A percentile compares a stretch with the other conserved stretches of the same genome.
Evolutionary conservation across 2,797 vertebrate genomes (phyloP).

Genomic region (Bothrops alternatus): DNA sequence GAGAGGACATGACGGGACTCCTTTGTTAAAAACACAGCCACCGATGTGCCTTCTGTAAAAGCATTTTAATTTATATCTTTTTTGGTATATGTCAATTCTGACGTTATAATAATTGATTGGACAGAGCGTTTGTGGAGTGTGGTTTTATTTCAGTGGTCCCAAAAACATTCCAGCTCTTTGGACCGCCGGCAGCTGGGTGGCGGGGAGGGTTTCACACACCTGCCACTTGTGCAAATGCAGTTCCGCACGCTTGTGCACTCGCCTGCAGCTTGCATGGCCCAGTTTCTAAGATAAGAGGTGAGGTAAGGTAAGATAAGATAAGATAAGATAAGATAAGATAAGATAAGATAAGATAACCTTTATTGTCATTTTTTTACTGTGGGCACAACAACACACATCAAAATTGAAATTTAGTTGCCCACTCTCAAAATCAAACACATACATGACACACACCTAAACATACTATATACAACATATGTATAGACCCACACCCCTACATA

Average conservation of each 20-base stretch:
- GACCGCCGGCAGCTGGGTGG: neutral
- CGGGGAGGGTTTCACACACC: neutral
- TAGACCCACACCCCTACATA: no score
- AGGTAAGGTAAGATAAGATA: no score
- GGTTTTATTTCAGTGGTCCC: slow-evolving; percentile 34
- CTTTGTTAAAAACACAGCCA: slow-evolving; percentile 13
- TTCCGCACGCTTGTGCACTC: neutral
- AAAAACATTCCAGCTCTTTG: neutral
- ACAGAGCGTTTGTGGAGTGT: neutral
- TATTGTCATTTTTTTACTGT: no score
- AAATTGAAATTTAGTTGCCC: no score
- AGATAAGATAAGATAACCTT: no score
- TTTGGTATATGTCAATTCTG: slow-evolving; percentile 61
- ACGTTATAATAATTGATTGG: slow-evolving; percentile 15
- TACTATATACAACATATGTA: no score
- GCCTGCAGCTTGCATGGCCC: neutral
- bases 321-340: no score
- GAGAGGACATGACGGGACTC: slow-evolving; percentile 40
- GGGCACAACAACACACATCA: no score
- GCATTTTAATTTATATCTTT: slow-evolving; percentile 69
- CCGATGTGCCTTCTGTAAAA: slow-evolving; percentile 68
- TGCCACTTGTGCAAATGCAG: neutral
- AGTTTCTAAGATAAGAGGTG: neutral
- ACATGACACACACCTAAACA: no score
- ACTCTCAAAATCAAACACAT: no score